These are phyloP conservation scores for Muscina levida DNA, from an alignment of 2,888 invertebrate species.

Conservation along the genomic window DNA sequence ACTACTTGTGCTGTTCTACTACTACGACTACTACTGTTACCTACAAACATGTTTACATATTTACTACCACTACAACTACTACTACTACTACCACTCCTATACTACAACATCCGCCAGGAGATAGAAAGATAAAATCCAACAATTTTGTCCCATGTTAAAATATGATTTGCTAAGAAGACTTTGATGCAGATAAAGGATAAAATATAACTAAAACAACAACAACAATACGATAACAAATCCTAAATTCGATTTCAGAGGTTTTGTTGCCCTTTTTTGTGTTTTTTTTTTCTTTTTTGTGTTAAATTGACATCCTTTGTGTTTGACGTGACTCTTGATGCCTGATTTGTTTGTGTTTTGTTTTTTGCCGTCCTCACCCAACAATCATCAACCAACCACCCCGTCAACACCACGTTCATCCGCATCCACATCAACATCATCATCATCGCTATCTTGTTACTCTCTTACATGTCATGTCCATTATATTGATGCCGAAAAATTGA, in stretches of 20 bases:
- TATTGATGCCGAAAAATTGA: not conserved
- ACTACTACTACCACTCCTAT: conserved; percentile 5
- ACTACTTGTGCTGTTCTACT: not conserved
- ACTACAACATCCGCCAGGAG: conserved; percentile 12
- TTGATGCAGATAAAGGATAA: conserved; percentile 11
- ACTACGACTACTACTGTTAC: conserved; percentile 1
- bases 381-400: conserved; percentile 8
- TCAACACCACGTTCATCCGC: not conserved
- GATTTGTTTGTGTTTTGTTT: not conserved
- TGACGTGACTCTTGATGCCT: conserved; percentile 22
- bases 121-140: conserved; percentile 19
- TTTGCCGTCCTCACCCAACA: not conserved
- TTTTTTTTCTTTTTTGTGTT: not conserved
- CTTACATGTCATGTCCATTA: no score
- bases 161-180: conserved; percentile 32
- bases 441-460: no score
- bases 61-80: not conserved
- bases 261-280: conserved; percentile 36
- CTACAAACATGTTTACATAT: not conserved
- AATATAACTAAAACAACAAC: not conserved
- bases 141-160: conserved; percentile 30
- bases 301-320: conserved; percentile 7
- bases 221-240: conserved; percentile 44
- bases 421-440: not conserved
- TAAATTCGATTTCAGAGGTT: conserved; percentile 56